Evolutionary conservation across 2,888 invertebrate genomes (phyloP).

Genomic region (Aquatica leii): DNA sequence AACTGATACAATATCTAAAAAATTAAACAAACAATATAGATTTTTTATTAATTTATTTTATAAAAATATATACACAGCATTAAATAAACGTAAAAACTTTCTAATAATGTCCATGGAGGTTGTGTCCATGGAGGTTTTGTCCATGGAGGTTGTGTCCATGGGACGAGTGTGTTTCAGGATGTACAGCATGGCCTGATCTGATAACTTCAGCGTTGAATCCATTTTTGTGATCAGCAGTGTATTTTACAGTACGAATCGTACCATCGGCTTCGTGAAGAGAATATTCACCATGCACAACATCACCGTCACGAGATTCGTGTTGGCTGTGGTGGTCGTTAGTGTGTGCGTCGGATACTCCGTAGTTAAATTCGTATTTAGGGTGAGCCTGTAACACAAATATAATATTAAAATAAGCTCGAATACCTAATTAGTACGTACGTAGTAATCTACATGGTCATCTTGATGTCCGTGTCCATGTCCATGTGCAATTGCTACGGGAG

Average conservation of each 20-base stretch:
- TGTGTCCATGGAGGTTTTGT: slow-evolving; percentile 1
- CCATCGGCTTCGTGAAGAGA: slow-evolving; percentile 67
- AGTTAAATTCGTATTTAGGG: slow-evolving; percentile 68
- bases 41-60: too few species aligned
- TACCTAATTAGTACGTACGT: neutral
- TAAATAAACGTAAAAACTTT: too few species aligned
- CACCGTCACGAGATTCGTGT: slow-evolving; percentile 65
- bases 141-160: neutral
- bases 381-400: too few species aligned
- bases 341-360: slow-evolving; percentile 66
- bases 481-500: too few species aligned
- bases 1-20: too few species aligned
- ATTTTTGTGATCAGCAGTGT: slow-evolving; percentile 66
- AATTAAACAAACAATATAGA: too few species aligned
- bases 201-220: slow-evolving; percentile 62
- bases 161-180: slow-evolving; percentile 53
- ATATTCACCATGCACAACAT: slow-evolving; percentile 66
- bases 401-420: too few species aligned
- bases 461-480: too few species aligned
- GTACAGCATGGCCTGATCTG: slow-evolving; percentile 67
- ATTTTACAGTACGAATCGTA: slow-evolving; percentile 65
- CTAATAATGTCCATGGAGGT: neutral
- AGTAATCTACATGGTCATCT: neutral
- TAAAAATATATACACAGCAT: too few species aligned
- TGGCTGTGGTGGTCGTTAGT: slow-evolving; percentile 68